Conservation (phyloP, 2,113 vertebrate species). For the Trogon surrucura region DNA sequence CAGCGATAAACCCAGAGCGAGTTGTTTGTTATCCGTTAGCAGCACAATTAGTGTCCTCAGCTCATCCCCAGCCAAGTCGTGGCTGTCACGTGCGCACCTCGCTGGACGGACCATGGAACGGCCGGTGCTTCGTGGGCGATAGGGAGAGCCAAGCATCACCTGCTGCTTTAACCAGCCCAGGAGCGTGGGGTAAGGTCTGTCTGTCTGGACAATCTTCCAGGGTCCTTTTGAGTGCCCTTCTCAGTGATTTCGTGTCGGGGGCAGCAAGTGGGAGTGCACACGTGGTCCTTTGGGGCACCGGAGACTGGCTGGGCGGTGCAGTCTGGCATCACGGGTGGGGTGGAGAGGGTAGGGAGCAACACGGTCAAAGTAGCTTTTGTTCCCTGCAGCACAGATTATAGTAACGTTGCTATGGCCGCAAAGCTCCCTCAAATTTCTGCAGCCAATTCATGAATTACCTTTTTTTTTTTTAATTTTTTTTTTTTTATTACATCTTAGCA, state of each 20-base stretch:
- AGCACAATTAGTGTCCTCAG: not conserved
- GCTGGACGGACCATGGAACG: not conserved
- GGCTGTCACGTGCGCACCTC: accelerated
- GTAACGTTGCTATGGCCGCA: conserved; percentile 68
- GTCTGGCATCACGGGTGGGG: not conserved
- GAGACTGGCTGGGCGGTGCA: not conserved
- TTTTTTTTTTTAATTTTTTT: not conserved
- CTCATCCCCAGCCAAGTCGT: not conserved
- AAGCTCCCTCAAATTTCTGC: conserved; percentile 39
- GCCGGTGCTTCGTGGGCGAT: not conserved
- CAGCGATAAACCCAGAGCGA: not conserved
- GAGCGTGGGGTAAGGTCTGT: not conserved
- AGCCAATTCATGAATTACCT: conserved; percentile 47
- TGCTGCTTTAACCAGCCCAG: not conserved
- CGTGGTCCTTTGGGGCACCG: not conserved
- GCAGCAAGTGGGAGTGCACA: not conserved
- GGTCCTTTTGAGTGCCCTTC: not conserved
- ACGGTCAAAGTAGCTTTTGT: conserved; percentile 34
- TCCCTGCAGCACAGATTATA: not conserved
- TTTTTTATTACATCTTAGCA: conserved; percentile 20
- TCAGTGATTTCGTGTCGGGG: not conserved
- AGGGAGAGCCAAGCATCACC: not conserved
- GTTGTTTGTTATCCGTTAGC: not conserved
- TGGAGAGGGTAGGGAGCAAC: not conserved
- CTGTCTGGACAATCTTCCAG: not conserved